phyloP scores from a whole-genome alignment of 2,113 vertebrate genomes.

The Sakesphorus luctuosus region DNA sequence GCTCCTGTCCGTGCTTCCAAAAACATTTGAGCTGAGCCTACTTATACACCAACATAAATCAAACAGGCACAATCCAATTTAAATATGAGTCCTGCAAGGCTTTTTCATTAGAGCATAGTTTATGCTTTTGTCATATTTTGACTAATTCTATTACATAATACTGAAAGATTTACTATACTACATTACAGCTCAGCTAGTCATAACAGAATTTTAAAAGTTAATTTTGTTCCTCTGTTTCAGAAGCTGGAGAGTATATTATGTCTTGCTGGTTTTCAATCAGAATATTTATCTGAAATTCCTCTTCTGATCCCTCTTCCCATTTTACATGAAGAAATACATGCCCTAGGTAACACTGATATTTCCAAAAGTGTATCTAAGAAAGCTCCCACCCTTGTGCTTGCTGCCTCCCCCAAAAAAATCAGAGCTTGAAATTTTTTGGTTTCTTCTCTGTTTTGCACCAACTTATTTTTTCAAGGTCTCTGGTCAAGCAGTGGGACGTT shows the following conservation, averaged over 20 bases:
- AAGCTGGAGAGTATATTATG: neutral
- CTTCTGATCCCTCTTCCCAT: neutral
- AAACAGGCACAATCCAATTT: slow-evolving; percentile 53
- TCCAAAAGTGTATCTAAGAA: neutral
- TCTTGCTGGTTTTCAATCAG: neutral
- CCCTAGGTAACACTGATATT: accelerated
- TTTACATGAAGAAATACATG: neutral
- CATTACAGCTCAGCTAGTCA: slow-evolving; percentile 27
- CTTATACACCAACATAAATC: slow-evolving; percentile 40
- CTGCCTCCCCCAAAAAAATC: neutral
- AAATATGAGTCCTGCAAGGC: slow-evolving; percentile 26
- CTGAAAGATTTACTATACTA: slow-evolving; percentile 31
- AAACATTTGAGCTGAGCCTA: neutral
- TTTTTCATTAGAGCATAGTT: slow-evolving; percentile 55
- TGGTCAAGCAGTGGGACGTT: neutral
- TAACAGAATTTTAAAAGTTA: slow-evolving; percentile 31
- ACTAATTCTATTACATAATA: slow-evolving; percentile 53
- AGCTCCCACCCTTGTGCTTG: neutral
- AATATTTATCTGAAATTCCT: neutral
- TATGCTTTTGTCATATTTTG: slow-evolving; percentile 58
- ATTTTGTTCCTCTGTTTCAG: slow-evolving; percentile 32
- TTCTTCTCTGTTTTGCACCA: neutral
- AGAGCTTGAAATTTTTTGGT: neutral
- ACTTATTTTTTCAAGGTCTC: neutral
- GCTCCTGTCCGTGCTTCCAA: neutral